A percentile compares a stretch with the other conserved stretches of the same genome.
phyloP scores from a whole-genome alignment of 2,888 invertebrate genomes.

The Drosophila sordidula region DNA sequence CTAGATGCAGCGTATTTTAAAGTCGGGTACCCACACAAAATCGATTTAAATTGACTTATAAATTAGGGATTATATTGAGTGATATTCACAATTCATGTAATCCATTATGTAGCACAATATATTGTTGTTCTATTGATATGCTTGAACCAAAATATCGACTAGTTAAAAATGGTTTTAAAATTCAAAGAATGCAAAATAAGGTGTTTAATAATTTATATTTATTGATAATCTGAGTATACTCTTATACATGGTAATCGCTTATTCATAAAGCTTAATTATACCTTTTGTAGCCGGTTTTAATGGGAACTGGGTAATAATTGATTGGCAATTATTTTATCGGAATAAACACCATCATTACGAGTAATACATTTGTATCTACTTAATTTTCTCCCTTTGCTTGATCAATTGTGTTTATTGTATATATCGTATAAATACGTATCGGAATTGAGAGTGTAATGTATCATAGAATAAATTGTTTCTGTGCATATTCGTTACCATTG shows the following conservation, averaged over 20 bases:
- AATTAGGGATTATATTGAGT: background rate
- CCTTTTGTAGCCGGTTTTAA: background rate
- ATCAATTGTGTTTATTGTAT: conserved; percentile 5
- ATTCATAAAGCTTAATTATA: background rate
- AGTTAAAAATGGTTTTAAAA: background rate
- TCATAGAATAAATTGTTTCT: conserved; percentile 10
- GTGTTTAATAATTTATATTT: too few species aligned
- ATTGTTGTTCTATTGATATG: background rate
- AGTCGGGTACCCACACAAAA: background rate
- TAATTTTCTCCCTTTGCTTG: conserved; percentile 2
- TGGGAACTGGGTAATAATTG: background rate
- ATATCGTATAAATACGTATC: conserved; percentile 4
- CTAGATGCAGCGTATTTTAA: background rate
- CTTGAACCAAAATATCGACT: background rate
- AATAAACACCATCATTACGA: background rate
- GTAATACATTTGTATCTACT: background rate
- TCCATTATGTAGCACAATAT: background rate
- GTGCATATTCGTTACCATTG: conserved; percentile 34
- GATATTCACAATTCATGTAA: background rate
- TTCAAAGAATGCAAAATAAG: background rate
- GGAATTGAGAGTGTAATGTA: conserved; percentile 9
- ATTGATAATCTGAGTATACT: too few species aligned
- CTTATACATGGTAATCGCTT: too few species aligned
- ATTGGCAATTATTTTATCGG: conserved; percentile 2
- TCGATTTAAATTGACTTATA: background rate